Evolutionary conservation across 2,113 vertebrate species (phyloP), one percentile per base, ranked within the genome.

Genomic region (mouse (Mus musculus)): DNA sequence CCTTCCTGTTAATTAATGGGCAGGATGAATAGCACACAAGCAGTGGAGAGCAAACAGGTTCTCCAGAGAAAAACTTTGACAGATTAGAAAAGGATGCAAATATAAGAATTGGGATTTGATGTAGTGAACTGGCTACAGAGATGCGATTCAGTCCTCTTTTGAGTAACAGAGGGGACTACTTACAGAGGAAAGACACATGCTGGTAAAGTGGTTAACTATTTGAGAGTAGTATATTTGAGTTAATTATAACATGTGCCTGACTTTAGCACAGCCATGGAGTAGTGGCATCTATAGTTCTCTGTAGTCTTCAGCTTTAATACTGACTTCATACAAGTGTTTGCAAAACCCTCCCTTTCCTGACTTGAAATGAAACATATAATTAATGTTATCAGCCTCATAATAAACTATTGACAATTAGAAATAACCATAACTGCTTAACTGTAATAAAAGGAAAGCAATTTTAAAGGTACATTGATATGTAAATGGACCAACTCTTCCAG

Each of bases 11-110:
- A 71, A 30, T 67, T 1, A 24, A 14, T 61, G 12, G 39, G 33
- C 0, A 81, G 52, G 20, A 11, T 56, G 9, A 2, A 6, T 0
- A 80, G 3, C 7, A 56, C 30, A 46, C 4, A 33, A 54, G n/a
- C 61, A 77, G 8, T 28, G 63, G 42, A 90, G 52, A 90, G 0
- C 28, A 87, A 54, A 22, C 7, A 36, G 4, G 10, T 30, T 4
- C 5, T 8, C 3, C 2, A 13, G 63, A 8, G 39, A 69, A 69
- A 81, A 0, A 0, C 1, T 72, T 63, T 36, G 17, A 1, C 19
- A 39, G 24, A 65, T 9, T 22, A 26, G 54, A 82, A 67, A 93
- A 76, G 4, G 91, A 77, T 82, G 0, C 1, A 59, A 24, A 42
- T 56, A 4, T 0, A 63, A 87, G 7, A 93, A 67, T 2, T 93